Evolutionary conservation across 2,113 vertebrate genomes (phyloP).

Genomic region (Tyrannus savana): DNA sequence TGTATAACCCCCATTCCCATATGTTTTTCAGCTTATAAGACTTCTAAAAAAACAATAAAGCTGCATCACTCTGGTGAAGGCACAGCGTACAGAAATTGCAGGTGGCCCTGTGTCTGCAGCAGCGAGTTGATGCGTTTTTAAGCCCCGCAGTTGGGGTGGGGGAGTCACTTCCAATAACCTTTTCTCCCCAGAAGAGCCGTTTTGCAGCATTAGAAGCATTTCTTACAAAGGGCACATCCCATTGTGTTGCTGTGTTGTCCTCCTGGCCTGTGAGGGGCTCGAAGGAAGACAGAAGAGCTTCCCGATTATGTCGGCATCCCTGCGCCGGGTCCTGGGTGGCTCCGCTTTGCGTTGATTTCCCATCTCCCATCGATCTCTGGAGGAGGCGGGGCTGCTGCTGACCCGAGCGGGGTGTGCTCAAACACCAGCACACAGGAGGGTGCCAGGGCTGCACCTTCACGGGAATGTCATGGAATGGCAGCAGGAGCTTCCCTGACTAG

Average conservation of each 20-base stretch:
- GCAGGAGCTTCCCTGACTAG: neutral
- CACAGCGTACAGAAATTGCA: neutral
- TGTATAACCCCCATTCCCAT: neutral
- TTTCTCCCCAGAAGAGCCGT: neutral
- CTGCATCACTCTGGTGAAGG: neutral
- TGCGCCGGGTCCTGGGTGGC: neutral
- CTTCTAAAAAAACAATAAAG: neutral
- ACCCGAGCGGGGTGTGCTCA: neutral
- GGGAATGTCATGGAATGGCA: fast-evolving
- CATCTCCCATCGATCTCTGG: fast-evolving
- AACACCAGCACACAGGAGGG: neutral
- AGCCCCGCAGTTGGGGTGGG: fast-evolving
- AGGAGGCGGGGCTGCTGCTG: neutral
- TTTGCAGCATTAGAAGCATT: neutral
- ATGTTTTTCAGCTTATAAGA: neutral
- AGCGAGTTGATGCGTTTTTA: neutral
- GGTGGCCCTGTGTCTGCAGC: neutral
- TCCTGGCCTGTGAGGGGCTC: neutral
- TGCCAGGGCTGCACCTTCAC: neutral
- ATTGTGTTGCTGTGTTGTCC: neutral
- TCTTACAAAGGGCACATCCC: neutral
- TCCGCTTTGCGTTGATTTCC: neutral
- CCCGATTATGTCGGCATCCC: neutral
- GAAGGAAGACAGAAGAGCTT: neutral
- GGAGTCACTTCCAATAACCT: neutral